Percentiles rank a stretch among this genome's conserved stretches.
phyloP scores from a whole-genome alignment of 2,888 invertebrate species.

The Parnassius glacialis region DNA sequence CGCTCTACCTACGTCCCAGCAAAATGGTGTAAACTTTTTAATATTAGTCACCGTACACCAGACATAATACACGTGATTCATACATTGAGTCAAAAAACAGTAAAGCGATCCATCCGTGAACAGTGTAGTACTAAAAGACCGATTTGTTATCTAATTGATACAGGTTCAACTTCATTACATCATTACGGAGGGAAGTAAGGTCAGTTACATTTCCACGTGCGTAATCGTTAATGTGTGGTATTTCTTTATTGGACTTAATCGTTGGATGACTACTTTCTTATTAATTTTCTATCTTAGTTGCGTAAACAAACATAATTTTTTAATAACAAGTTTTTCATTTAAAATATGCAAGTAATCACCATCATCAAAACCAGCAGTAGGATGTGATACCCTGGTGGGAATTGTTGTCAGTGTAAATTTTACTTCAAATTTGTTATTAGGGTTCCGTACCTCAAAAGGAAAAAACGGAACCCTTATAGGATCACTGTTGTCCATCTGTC shows the following conservation, averaged over 20 bases:
- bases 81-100: constrained; percentile 59
- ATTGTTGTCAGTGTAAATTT: too few relatives aligned
- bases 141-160: constrained; percentile 35
- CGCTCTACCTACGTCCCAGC: constrained; percentile 30
- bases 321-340: too few relatives aligned
- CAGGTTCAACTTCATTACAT: constrained; percentile 19
- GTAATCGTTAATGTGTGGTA: constrained; percentile 15
- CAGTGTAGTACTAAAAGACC: constrained; percentile 25
- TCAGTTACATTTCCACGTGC: constrained; percentile 23
- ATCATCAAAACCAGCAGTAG: too few relatives aligned
- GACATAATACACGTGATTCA: constrained; percentile 67
- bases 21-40: constrained; percentile 40
- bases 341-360: too few relatives aligned
- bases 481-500: too few relatives aligned
- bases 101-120: not conserved
- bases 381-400: too few relatives aligned
- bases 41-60: constrained; percentile 57
- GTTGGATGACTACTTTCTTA: constrained; percentile 10
- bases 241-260: constrained; percentile 6
- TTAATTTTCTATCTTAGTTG: constrained; percentile 4
- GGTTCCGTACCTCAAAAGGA: too few relatives aligned
- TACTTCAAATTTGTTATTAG: too few relatives aligned
- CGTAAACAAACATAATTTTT: not conserved
- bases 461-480: too few relatives aligned
- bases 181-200: constrained; percentile 22